These are phyloP conservation scores for Cepaea nemoralis DNA, from an alignment of 1,140 invertebrate genomes.

Conservation along the genomic window DNA sequence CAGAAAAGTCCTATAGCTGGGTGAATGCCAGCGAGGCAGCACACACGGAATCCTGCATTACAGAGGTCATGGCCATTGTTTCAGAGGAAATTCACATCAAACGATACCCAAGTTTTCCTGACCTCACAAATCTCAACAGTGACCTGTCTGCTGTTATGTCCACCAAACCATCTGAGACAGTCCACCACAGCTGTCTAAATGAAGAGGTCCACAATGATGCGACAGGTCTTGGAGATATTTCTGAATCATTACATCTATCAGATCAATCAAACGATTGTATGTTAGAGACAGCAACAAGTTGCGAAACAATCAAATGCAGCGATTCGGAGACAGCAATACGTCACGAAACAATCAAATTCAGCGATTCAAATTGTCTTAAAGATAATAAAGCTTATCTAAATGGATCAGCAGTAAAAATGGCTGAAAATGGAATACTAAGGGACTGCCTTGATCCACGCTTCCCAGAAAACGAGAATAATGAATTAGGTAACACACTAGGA, in stretches of 20 bases:
- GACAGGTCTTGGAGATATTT: neutral
- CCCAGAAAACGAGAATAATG: neutral
- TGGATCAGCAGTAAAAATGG: no score
- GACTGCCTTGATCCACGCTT: no score
- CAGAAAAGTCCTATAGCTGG: neutral
- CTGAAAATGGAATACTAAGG: no score
- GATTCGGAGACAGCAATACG: no score
- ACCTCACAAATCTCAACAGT: conserved; percentile 16
- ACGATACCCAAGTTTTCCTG: conserved; percentile 23
- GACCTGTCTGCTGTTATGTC: neutral
- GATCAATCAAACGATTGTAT: neutral
- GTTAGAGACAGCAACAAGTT: neutral
- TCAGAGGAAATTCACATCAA: conserved; percentile 31
- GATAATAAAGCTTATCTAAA: no score
- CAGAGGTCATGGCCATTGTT: conserved; percentile 19
- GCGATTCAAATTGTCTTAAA: no score
- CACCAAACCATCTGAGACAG: neutral
- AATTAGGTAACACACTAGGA: neutral
- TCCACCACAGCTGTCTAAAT: neutral
- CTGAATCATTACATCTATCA: neutral
- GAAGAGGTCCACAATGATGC: neutral
- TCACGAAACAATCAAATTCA: no score
- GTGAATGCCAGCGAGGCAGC: neutral
- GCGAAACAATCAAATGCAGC: no score
- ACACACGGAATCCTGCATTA: neutral